Base-by-base conservation (phyloP, 2,113 vertebrate species). In the Brachirus orientalis region DNA sequence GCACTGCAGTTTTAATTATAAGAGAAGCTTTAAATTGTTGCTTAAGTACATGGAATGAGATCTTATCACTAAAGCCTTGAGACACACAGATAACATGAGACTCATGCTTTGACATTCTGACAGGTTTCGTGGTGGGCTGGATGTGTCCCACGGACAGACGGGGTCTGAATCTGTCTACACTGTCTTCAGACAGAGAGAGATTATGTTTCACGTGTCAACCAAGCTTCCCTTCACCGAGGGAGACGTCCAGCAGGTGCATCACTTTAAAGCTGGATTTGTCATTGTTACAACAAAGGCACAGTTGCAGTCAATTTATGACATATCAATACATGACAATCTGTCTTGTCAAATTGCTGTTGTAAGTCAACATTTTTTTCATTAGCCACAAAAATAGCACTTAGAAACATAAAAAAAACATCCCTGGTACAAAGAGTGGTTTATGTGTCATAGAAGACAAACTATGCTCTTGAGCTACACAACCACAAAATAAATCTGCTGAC, bases 171-270 rank as follows among this genome's bases (percentile, higher is more conserved):
- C 96, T 0, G 82, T 98, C 74, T 98, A 96, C 84, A 96, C 94
- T 33, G 93, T 94, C 89, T 97, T 98, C 91, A 94, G 94, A 18
- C 94, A 93, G 92, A 95, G 95, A 80, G 96, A 98, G 92, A 96
- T 98, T 85, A 97, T 98, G 96, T 97, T 98, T 88, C 97, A 98
- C 2, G 94, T 98, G 57, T 97, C 96, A 70, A 98, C 97, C 74
- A 98, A 97, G 78, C 93, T 98, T 67, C 96, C 96, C 67, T 98
- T 96, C 90, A 98, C 97, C 0, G 97, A 98, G 82, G 97, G 96
- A 22, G 96, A 98, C 0, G 47, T 95, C 9, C 97, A 98, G 88
- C 96, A 98, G 96, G 97, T 98, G 89, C 12, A 1, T 17, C 11
- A 17, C 37, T 48, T 59, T 37, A 35, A 47, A 17, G 20, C 59